A percentile compares a stretch with the other conserved stretches of the same genome.
Conservation (phyloP, 2,797 vertebrate genomes). For the Cheirogaleus major region DNA sequence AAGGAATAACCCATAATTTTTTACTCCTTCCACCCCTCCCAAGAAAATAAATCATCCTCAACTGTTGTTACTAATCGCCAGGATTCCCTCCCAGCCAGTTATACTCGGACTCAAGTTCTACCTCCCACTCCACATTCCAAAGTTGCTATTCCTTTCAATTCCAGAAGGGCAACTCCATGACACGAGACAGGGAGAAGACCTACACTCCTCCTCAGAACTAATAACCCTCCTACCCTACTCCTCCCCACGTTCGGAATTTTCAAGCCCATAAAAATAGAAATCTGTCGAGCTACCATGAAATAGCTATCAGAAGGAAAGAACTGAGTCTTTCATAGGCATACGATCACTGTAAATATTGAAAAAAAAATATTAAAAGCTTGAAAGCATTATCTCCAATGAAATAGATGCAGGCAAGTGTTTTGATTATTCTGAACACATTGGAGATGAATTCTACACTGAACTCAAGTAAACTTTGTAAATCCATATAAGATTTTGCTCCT, state of each 20-base stretch:
- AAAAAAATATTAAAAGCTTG: not conserved
- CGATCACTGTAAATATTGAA: not conserved
- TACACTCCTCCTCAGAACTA: not conserved
- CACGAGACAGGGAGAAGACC: not conserved
- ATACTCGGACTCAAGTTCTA: not conserved
- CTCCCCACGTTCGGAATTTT: not conserved
- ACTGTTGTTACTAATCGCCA: not conserved
- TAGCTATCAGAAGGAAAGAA: not conserved
- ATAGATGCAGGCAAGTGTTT: not conserved
- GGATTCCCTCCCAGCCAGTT: constrained; percentile 6
- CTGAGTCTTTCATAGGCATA: not conserved
- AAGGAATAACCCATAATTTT: constrained; percentile 2
- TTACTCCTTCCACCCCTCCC: not conserved
- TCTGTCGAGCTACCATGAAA: not conserved
- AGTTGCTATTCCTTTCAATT: not conserved
- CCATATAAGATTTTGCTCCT: not conserved
- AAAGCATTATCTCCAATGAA: not conserved
- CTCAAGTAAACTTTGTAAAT: not conserved
- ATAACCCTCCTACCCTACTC: not conserved
- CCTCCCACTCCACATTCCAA: constrained; percentile 47
- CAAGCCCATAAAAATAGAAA: constrained; percentile 16
- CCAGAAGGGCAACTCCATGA: not conserved
- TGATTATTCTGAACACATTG: not conserved
- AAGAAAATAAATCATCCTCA: constrained; percentile 25
- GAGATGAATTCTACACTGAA: not conserved